Evolutionary conservation across 2,113 vertebrate genomes (phyloP).

Genomic region (Etheostoma spectabile): DNA sequence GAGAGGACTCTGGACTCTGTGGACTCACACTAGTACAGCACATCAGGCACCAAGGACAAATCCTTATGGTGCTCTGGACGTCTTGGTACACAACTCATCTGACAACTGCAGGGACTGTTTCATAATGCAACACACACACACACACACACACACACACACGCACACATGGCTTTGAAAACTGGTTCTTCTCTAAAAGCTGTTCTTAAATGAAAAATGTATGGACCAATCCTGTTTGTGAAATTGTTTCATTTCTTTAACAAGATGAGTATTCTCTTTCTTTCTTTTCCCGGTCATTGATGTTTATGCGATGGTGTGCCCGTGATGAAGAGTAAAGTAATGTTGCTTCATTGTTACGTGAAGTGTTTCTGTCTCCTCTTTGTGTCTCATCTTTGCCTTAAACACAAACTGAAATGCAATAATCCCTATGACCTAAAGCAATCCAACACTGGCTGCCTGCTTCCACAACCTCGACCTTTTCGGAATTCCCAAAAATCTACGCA

Average conservation of each 20-base stretch:
- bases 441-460: slow-evolving; percentile 58
- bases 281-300: slow-evolving; percentile 63
- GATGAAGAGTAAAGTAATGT: slow-evolving; percentile 65
- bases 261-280: slow-evolving; percentile 47
- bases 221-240: slow-evolving; percentile 80
- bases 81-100: slow-evolving; percentile 67
- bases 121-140: slow-evolving; percentile 66
- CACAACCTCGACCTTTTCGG: slow-evolving; percentile 50
- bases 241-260: slow-evolving; percentile 64
- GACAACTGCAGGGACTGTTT: slow-evolving; percentile 81
- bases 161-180: slow-evolving; percentile 60
- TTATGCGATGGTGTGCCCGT: slow-evolving; percentile 67
- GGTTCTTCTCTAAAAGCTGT: slow-evolving; percentile 57
- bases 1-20: slow-evolving; percentile 54
- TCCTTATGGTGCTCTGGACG: slow-evolving; percentile 57
- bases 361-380: slow-evolving; percentile 65
- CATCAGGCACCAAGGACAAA: slow-evolving; percentile 71
- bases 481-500: slow-evolving; percentile 44
- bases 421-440: slow-evolving; percentile 67
- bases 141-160: slow-evolving; percentile 54
- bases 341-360: slow-evolving; percentile 69
- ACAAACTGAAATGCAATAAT: slow-evolving; percentile 83
- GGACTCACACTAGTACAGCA: slow-evolving; percentile 66
- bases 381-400: slow-evolving; percentile 78
- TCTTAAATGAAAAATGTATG: slow-evolving; percentile 68